Base-by-base conservation (phyloP, 2,113 vertebrate genomes). In the Epinephelus moara region DNA sequence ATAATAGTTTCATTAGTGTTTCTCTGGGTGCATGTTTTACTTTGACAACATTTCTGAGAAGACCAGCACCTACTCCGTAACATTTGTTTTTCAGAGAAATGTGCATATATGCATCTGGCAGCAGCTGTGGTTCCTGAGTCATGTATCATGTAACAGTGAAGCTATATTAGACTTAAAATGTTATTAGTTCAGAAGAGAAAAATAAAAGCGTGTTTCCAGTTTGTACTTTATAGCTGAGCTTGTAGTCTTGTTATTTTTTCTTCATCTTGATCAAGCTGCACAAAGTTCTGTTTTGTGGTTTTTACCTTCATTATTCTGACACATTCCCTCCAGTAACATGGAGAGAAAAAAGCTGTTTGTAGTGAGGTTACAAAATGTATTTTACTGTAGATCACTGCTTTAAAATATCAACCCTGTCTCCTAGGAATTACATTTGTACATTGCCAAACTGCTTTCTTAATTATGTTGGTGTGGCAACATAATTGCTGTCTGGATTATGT, bases 121-220 rank as follows among this genome's bases (percentile, higher is more conserved):
- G 53, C 47, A 40, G 64, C 50, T 70, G 27, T 64, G 8, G 17
- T 17, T 80, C 15, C 11, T 27, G 47, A 63, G 9, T 49, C 50
- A 69, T 69, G 45, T 55, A 42, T 23, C 21, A 4, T 25, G 21
- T 71, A 47, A 70, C 68, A 59, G 40, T 70, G 17, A 70, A 88
- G 55, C 13, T 59, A 49, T 7, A n/a, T 11, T 15, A 40, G 60
- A 37, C 18, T 25, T 49, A 56, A 73, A 56, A 75, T 42, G 14
- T 50, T 57, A 15, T 61, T 78, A 33, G 60, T 60, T 64, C 42
- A 49, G 14, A 23, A 67, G 23, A 27, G 23, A 18, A 49, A 67
- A 49, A 4, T 18, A 14, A 18, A 4, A 27, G 42, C 4, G 12
- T 30, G 25, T 57, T 42, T 49, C 2, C 15, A 23, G 7, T 62